phyloP scores from a whole-genome alignment of 2,888 invertebrate species.

The Rotaria socialis region DNA sequence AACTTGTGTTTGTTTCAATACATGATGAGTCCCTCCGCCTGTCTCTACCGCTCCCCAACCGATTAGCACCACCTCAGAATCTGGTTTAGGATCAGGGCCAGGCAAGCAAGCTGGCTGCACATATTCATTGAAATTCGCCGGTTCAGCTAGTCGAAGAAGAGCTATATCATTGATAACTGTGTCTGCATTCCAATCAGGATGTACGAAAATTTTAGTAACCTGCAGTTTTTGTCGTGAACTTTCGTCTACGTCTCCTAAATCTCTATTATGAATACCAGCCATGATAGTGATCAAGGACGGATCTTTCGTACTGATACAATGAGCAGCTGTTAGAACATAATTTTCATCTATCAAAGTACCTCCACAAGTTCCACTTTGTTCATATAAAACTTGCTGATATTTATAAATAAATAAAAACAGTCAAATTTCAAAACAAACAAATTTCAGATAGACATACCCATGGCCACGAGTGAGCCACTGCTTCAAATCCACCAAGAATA shows the following conservation, averaged over 20 bases:
- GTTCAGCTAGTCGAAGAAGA: not conserved
- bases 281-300: not conserved
- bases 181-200: not conserved
- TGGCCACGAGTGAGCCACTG: conserved; percentile 19
- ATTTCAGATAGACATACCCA: not conserved
- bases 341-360: not conserved
- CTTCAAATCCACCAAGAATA: conserved; percentile 5
- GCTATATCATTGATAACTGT: not conserved
- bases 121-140: not conserved
- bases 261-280: conserved; percentile 18
- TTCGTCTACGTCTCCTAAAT: not conserved
- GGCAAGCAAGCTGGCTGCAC: not conserved
- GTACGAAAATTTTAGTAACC: not conserved
- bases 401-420: not conserved
- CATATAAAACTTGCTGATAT: not conserved
- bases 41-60: not conserved
- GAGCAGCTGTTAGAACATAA: conserved; percentile 21
- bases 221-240: not conserved
- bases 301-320: not conserved
- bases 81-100: not conserved
- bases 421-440: too few species aligned
- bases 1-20: conserved; percentile 18
- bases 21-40: not conserved
- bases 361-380: not conserved
- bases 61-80: not conserved